Evolutionary conservation across 1,140 invertebrate genomes (phyloP), one percentile per base, ranked within the genome.

Genomic region (Apis cerana): DNA sequence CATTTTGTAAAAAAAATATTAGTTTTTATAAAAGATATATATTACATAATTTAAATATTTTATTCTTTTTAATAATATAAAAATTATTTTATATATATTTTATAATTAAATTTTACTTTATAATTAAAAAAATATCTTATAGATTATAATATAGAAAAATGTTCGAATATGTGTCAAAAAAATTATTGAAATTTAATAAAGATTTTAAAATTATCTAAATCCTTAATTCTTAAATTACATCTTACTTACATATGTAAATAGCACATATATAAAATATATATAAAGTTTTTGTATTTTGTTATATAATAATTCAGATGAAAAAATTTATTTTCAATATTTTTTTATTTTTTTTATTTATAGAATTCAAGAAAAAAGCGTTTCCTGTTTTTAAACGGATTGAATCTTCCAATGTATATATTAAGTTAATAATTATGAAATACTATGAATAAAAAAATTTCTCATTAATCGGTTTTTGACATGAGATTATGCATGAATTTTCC

Each of bases 381-480:
- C n/a, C 50, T 33, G 27, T 65, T 54, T 27, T 62, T 76, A 52
- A 75, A 62, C 33, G 4, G 43, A 15, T 64, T 8, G n/a, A 23
- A 71, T 71, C 27, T 56, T 71, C 43, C 13, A 21, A 75, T 48
- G 9, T 27, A 17, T 27, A 50, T 11, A 61, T 70, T 79, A 61
- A 79, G 56, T n/a, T 27, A 79, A 79, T 33, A 23, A 33, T 79
- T 79, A 70, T 3, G 76, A 70, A 79, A 79, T 8, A 33, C 11
- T 27, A 21, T 15, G 17, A 43, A 61, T 43, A 67, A 33, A 52
- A 52, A 79, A 62, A 79, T 69, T 69, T 59, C 65, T 76, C 54
- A 23, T 23, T 61, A 7, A 15, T n/a, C 23, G 10, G 13, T 50
- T 50, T 12, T 54, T 54, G 52, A 15, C 52, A 54, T 17, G 13